Evolutionary conservation across 2,797 vertebrate genomes (phyloP), one percentile per base, ranked within the genome.

Genomic region (Acropternis orthonyx): DNA sequence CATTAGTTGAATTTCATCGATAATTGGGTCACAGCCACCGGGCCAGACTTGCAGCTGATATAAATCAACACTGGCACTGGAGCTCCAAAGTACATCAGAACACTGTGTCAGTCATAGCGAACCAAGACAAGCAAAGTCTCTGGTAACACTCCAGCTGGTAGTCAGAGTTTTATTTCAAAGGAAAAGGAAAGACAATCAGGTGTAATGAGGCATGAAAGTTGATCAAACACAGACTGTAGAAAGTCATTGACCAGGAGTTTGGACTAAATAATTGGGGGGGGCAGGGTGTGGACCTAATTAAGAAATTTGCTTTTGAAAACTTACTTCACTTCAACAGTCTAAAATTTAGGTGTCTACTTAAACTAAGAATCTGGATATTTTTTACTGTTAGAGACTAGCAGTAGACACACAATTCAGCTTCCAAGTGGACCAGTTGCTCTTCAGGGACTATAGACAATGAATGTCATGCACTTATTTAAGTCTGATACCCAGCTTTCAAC

Each of bases 1-100:
- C 67, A 84, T 92, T 93, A 72, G 28, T 56, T 94, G 76, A 89
- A 59, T 34, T 56, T 88, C 82, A 76, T 75, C 51, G 37, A 55
- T 76, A 93, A 44, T 61, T 90, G 66, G 62, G 46, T 81, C 76
- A 85, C 39, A 89, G 78, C 62, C 32, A 3, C 46, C 11, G 36
- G 68, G 76, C 34, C 36, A 81, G 58, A 75, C 37, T 30, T 85
- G 39, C 26, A 63, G 69, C 19, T 56, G 59, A 54, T 73, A 75
- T 55, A 88, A 88, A 81, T 92, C 62, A 81, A 8, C 21, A 20
- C 1, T 49, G 32, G 17, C 65, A 59, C 43, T 52, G 62, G 69
- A 86, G 26, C 27, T 69, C 55, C 41, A 54, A 71, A 84, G 48
- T 49, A 39, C 26, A 21, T 21, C 36, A 66, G 37, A 80, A 71